phyloP scores from a whole-genome alignment of 1,140 invertebrate genomes.

The Aphelinus atriplicis region DNA sequence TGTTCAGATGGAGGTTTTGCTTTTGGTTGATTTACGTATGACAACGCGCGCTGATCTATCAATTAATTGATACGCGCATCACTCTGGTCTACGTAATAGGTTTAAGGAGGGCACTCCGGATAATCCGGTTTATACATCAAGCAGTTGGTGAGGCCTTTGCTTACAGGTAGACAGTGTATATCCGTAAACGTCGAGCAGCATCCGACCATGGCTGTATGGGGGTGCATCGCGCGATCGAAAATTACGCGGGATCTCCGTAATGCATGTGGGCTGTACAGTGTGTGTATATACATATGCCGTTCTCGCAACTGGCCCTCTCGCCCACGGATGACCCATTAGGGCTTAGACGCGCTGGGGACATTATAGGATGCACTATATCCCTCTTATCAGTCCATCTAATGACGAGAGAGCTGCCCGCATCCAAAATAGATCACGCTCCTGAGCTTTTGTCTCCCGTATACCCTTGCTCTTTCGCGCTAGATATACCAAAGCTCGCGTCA shows the following conservation, averaged over 20 bases:
- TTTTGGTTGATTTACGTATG: too few species aligned
- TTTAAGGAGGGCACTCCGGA: not conserved
- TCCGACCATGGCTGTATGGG: not conserved
- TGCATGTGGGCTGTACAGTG: conserved; percentile 7
- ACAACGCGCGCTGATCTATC: too few species aligned
- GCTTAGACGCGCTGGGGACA: conserved; percentile 2
- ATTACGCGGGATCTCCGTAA: conserved; percentile 20
- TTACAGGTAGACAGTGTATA: not conserved
- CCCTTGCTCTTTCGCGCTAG: too few species aligned
- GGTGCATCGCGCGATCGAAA: conserved; percentile 16
- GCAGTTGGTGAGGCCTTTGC: not conserved
- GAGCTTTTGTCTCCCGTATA: not conserved
- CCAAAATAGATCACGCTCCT: conserved; percentile 14
- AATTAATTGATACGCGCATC: too few species aligned
- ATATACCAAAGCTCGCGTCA: too few species aligned
- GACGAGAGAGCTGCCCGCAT: not conserved
- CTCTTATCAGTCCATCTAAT: conserved; percentile 18
- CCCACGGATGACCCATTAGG: not conserved
- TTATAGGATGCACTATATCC: conserved; percentile 14
- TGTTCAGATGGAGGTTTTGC: too few species aligned
- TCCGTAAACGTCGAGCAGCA: not conserved
- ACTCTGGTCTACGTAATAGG: too few species aligned
- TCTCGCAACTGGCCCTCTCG: conserved; percentile 9
- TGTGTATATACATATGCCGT: not conserved
- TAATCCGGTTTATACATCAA: conserved; percentile 12